Evolutionary conservation across 2,888 invertebrate genomes (phyloP).

Genomic region (Neria commutata): DNA sequence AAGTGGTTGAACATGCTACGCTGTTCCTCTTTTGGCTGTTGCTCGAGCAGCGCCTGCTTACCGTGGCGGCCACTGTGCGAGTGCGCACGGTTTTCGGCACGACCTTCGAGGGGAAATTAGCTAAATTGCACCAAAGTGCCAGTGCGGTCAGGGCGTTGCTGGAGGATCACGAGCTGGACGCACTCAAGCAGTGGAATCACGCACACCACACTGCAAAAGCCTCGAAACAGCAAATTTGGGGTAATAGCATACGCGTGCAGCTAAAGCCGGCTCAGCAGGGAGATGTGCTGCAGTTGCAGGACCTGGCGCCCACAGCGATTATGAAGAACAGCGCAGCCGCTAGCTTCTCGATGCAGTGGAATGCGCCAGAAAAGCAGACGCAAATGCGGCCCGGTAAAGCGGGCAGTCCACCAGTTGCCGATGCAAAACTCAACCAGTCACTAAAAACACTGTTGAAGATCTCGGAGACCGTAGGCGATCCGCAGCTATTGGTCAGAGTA

Average conservation of each 20-base stretch:
- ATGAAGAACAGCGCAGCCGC: slow-evolving; percentile 35
- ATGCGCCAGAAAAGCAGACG: background rate
- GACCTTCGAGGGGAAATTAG: slow-evolving; percentile 64
- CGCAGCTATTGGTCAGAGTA: slow-evolving; percentile 42
- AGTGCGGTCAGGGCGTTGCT: slow-evolving; percentile 62
- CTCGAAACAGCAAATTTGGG: slow-evolving; percentile 40
- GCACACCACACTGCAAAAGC: slow-evolving; percentile 39
- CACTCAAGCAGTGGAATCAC: slow-evolving; percentile 62
- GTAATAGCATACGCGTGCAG: slow-evolving; percentile 41
- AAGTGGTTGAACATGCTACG: slow-evolving; percentile 69
- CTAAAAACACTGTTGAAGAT: slow-evolving; percentile 44
- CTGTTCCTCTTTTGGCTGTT: slow-evolving; percentile 69
- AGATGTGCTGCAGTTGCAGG: slow-evolving; percentile 33
- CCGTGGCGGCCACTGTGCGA: slow-evolving; percentile 66
- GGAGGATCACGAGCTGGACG: slow-evolving; percentile 64
- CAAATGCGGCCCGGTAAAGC: background rate
- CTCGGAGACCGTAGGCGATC: slow-evolving; percentile 45
- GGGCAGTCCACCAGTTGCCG: background rate
- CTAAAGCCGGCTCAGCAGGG: slow-evolving; percentile 27
- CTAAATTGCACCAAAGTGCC: slow-evolving; percentile 68
- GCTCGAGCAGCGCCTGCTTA: slow-evolving; percentile 66
- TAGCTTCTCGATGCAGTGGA: slow-evolving; percentile 48
- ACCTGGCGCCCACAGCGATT: slow-evolving; percentile 45
- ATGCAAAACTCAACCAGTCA: slow-evolving; percentile 36
- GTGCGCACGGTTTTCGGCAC: slow-evolving; percentile 69